phyloP scores from a whole-genome alignment of 2,888 invertebrate species.

The Ecliptopera silaceata region DNA sequence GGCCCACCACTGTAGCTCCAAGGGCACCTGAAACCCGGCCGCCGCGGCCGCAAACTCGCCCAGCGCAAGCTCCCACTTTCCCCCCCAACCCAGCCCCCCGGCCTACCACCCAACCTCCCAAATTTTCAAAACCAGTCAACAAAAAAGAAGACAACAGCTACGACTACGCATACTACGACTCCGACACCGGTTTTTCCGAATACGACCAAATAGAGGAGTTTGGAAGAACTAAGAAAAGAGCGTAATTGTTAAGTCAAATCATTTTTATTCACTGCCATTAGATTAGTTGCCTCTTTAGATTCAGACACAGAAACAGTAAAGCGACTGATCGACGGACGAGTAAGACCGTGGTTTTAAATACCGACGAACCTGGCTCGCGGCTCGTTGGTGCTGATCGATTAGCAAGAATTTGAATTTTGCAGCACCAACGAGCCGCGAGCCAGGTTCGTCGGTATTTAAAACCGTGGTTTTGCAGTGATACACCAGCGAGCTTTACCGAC shows the following conservation, averaged over 20 bases:
- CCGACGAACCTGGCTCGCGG: too few relatives aligned
- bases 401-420: too few relatives aligned
- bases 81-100: conserved; percentile 45
- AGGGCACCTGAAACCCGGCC: conserved; percentile 52
- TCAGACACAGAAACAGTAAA: conserved; percentile 10
- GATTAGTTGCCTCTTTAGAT: conserved; percentile 73
- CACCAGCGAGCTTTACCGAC: too few relatives aligned
- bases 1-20: conserved; percentile 49
- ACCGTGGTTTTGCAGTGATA: too few relatives aligned
- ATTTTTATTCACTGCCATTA: conserved; percentile 72
- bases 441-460: too few relatives aligned
- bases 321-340: too few relatives aligned
- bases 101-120: conserved; percentile 53
- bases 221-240: conserved; percentile 82
- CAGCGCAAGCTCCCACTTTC: conserved; percentile 44
- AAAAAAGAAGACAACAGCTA: conserved; percentile 88
- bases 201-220: conserved; percentile 85
- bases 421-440: too few relatives aligned
- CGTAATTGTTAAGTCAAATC: conserved; percentile 47
- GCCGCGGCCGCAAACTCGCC: conserved; percentile 48
- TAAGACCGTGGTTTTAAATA: too few relatives aligned
- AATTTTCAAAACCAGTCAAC: conserved; percentile 68
- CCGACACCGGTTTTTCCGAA: conserved; percentile 83
- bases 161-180: conserved; percentile 94
- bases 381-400: too few relatives aligned